Evolutionary conservation across 1,140 invertebrate species (phyloP).

Genomic region (Hirudo medicinalis): DNA sequence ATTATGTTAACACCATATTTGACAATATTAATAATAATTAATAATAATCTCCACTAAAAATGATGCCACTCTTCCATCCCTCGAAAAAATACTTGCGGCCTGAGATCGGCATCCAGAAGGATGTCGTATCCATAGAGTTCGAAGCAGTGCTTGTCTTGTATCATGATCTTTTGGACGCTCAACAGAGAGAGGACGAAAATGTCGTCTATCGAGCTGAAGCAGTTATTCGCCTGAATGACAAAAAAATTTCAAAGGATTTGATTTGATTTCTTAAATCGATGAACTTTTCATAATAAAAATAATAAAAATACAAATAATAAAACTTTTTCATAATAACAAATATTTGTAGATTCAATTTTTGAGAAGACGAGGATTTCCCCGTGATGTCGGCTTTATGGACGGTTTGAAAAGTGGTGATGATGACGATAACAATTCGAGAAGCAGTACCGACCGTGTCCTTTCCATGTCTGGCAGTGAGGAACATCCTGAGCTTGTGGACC

Average conservation of each 20-base stretch:
- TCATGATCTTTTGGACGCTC: slow-evolving; percentile 43
- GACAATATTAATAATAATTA: background rate
- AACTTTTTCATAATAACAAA: too few species aligned
- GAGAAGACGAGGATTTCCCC: too few species aligned
- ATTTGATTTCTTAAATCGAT: too few species aligned
- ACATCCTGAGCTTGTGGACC: slow-evolving; percentile 38
- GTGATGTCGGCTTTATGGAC: too few species aligned
- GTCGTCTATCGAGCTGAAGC: slow-evolving; percentile 40
- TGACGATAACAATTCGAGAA: background rate
- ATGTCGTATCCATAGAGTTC: slow-evolving; percentile 48
- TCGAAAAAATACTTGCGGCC: slow-evolving; percentile 33
- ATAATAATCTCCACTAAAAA: background rate
- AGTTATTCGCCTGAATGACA: slow-evolving; percentile 32
- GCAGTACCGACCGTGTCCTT: slow-evolving; percentile 31
- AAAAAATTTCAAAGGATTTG: too few species aligned
- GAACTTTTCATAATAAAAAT: too few species aligned
- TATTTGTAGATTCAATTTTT: too few species aligned
- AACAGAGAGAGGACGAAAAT: slow-evolving; percentile 44
- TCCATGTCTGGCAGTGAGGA: slow-evolving; percentile 41
- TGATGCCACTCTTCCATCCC: too few species aligned
- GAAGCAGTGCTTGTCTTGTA: slow-evolving; percentile 47
- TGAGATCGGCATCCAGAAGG: slow-evolving; percentile 40
- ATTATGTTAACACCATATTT: background rate
- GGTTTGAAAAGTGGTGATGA: background rate
- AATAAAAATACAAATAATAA: too few species aligned